These are phyloP conservation scores for Cotesia congregata DNA, from an alignment of 2,888 invertebrate genomes.

Conservation along the genomic window DNA sequence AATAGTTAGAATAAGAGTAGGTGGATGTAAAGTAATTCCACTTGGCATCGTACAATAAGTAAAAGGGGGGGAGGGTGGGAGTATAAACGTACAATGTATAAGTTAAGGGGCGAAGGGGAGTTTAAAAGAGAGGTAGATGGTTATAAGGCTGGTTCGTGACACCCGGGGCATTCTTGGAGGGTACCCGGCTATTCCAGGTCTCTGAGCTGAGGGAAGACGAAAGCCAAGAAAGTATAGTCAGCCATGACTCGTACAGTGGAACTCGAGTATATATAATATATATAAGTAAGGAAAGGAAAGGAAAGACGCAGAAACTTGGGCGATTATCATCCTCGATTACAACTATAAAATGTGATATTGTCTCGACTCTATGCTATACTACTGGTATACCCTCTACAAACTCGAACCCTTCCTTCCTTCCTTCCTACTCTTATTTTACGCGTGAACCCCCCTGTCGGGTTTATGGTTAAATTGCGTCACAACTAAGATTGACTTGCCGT, in stretches of 20 bases:
- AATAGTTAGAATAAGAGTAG: slow-evolving; percentile 38
- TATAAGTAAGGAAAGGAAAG: slow-evolving; percentile 13
- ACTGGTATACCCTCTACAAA: slow-evolving; percentile 14
- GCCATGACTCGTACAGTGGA: background rate
- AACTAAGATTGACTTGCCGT: slow-evolving; percentile 37
- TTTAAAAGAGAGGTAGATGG: slow-evolving; percentile 11
- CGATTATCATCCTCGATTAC: slow-evolving; percentile 70
- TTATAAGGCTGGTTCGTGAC: slow-evolving; percentile 54
- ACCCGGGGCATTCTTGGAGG: slow-evolving; percentile 67
- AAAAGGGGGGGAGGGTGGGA: slow-evolving; percentile 48
- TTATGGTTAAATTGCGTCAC: slow-evolving; percentile 24
- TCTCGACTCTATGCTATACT: slow-evolving; percentile 45
- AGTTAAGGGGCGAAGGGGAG: slow-evolving; percentile 9
- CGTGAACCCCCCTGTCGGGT: background rate
- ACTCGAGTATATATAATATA: background rate
- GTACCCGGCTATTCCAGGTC: slow-evolving; percentile 43
- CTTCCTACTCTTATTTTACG: slow-evolving; percentile 11
- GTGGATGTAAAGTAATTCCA: slow-evolving; percentile 31
- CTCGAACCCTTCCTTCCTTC: slow-evolving; percentile 22
- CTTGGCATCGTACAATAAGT: slow-evolving; percentile 48
- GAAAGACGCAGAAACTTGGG: slow-evolving; percentile 68
- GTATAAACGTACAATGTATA: slow-evolving; percentile 41
- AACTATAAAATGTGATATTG: slow-evolving; percentile 70
- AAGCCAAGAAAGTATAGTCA: slow-evolving; percentile 31
- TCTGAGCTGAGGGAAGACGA: slow-evolving; percentile 39